A percentile compares a stretch with the other conserved stretches of the same genome.
These are phyloP conservation scores for Patella ulyssiponensis DNA, from an alignment of 2,888 invertebrate genomes.

Conservation along the genomic window DNA sequence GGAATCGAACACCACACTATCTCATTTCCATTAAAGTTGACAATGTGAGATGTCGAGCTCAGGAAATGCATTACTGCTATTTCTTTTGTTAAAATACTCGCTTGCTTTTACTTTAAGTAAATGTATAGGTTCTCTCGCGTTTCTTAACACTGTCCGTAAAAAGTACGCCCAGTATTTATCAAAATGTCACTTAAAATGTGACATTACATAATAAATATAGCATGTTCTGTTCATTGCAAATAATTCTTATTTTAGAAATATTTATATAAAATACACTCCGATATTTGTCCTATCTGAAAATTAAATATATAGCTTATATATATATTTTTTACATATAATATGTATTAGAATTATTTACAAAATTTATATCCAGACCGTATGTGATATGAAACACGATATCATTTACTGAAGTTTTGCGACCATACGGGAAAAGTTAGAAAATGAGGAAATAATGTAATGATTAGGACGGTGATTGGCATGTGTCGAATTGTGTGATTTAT, in stretches of 20 bases:
- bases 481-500: conserved; percentile 3
- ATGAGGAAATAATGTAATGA: not conserved
- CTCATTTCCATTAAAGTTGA: conserved; percentile 28
- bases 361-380: too few relatives aligned
- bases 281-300: too few relatives aligned
- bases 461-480: not conserved
- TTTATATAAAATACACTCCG: too few relatives aligned
- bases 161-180: not conserved
- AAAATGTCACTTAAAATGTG: conserved; percentile 3
- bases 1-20: conserved; percentile 22
- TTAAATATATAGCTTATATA: too few relatives aligned
- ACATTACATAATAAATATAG: not conserved
- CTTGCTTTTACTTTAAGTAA: conserved; percentile 21
- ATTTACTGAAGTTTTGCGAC: not conserved
- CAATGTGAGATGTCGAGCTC: conserved; percentile 25
- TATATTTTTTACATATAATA: too few relatives aligned
- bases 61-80: conserved; percentile 35
- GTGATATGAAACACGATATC: too few relatives aligned
- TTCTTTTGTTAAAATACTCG: conserved; percentile 21
- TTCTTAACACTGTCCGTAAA: not conserved
- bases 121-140: not conserved
- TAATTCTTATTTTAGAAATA: too few relatives aligned
- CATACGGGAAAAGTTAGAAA: not conserved
- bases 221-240: too few relatives aligned
- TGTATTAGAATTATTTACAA: too few relatives aligned